Percentiles rank a stretch among this genome's conserved stretches.
Evolutionary conservation across 2,888 invertebrate species (phyloP).

Genomic region (Cantharis lateralis): DNA sequence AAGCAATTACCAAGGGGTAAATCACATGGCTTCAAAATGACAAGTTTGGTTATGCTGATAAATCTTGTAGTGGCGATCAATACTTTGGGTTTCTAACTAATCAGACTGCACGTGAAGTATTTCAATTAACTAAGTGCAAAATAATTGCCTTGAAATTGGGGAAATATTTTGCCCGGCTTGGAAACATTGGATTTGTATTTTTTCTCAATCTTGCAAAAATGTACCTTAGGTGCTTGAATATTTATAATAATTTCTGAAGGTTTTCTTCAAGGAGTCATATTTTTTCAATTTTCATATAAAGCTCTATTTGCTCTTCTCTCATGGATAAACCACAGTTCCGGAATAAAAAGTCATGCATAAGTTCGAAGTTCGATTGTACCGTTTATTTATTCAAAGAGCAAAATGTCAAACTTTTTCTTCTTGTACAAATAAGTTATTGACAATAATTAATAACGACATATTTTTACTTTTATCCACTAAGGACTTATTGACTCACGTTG

Average conservation of each 20-base stretch:
- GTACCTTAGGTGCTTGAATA: too few species aligned
- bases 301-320: background rate
- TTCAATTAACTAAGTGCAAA: background rate
- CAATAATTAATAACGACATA: background rate
- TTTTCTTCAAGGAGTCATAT: background rate
- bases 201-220: background rate
- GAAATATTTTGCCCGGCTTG: background rate
- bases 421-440: background rate
- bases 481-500: background rate
- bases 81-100: background rate
- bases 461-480: background rate
- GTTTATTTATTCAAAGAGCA: background rate
- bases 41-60: background rate
- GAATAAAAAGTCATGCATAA: background rate
- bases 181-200: background rate
- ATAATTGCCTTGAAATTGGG: background rate
- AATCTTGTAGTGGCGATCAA: background rate
- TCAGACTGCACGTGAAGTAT: background rate
- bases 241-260: background rate
- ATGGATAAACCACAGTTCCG: background rate
- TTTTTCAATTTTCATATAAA: background rate
- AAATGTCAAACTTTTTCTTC: background rate
- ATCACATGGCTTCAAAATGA: background rate
- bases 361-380: background rate
- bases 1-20: background rate